Evolutionary conservation across 2,888 invertebrate species (phyloP).

Genomic region (Xestobium rufovillosum): DNA sequence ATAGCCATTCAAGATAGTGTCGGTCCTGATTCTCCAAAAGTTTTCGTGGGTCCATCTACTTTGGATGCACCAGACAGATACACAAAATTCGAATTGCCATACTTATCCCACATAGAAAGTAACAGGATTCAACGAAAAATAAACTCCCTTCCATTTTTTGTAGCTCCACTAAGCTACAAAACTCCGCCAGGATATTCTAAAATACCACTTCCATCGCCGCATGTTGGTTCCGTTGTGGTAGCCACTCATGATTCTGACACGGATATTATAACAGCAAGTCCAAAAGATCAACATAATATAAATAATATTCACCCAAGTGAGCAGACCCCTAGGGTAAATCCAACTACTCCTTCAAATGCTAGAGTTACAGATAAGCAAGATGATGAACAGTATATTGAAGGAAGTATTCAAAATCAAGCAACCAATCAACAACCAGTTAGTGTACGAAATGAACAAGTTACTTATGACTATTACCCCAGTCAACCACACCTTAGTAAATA

Average conservation of each 20-base stretch:
- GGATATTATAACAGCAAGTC: not conserved
- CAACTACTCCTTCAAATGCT: slow-evolving; percentile 13
- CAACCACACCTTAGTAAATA: too few species aligned
- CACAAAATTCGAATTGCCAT: slow-evolving; percentile 75
- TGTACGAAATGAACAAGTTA: too few species aligned
- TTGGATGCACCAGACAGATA: slow-evolving; percentile 64
- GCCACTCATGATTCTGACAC: too few species aligned
- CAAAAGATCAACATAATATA: slow-evolving; percentile 6
- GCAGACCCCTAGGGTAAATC: too few species aligned
- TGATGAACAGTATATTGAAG: slow-evolving; percentile 7
- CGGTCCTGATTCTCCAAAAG: slow-evolving; percentile 60
- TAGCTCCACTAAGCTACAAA: slow-evolving; percentile 76
- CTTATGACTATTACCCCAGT: too few species aligned
- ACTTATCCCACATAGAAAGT: slow-evolving; percentile 64
- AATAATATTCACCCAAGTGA: slow-evolving; percentile 7
- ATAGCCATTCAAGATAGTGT: slow-evolving; percentile 73
- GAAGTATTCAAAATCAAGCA: slow-evolving; percentile 17
- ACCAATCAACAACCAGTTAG: slow-evolving; percentile 28
- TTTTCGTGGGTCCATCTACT: slow-evolving; percentile 75
- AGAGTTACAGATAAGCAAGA: slow-evolving; percentile 6
- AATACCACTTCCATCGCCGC: slow-evolving; percentile 78
- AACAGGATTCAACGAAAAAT: slow-evolving; percentile 63
- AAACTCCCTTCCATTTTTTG: slow-evolving; percentile 73
- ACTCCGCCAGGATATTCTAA: slow-evolving; percentile 80
- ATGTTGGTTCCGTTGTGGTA: slow-evolving; percentile 78